phyloP scores from a whole-genome alignment of 2,113 vertebrate species.

The Oryzias celebensis region DNA sequence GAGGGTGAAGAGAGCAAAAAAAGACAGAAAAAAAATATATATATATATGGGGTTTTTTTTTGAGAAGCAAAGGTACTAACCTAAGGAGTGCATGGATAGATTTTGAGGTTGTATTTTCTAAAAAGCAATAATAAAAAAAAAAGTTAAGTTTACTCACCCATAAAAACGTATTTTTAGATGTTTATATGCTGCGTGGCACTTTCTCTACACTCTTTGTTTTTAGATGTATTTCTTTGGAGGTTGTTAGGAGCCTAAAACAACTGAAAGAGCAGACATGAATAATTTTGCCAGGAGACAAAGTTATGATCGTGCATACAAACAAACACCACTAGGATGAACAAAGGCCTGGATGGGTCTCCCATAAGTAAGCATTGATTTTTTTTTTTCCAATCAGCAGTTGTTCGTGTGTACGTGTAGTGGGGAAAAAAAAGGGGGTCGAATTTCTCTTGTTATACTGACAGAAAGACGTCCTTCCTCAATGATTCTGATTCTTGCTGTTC shows the following conservation, averaged over 20 bases:
- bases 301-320: conserved; percentile 27
- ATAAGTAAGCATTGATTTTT: conserved; percentile 29
- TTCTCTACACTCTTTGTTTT: conserved; percentile 32
- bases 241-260: conserved; percentile 30
- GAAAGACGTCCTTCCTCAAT: no score
- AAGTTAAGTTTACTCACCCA: conserved; percentile 6
- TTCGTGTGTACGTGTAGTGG: neutral
- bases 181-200: conserved; percentile 20
- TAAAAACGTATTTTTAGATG: conserved; percentile 24
- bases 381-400: neutral
- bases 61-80: neutral
- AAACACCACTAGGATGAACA: conserved; percentile 17
- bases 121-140: conserved; percentile 7
- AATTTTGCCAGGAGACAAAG: conserved; percentile 48
- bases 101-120: conserved; percentile 25
- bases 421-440: neutral
- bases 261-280: conserved; percentile 45
- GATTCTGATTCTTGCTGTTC: neutral
- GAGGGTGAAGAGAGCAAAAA: conserved; percentile 9
- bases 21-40: conserved; percentile 7
- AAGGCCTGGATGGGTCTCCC: conserved; percentile 12
- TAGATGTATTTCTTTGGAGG: conserved; percentile 48
- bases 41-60: conserved; percentile 24
- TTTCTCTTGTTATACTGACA: conserved; percentile 9
- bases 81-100: neutral